A percentile compares a stretch with the other conserved stretches of the same genome.
These are phyloP conservation scores for Meloidogyne exigua DNA, from an alignment of 1,140 invertebrate species.

Conservation along the genomic window DNA sequence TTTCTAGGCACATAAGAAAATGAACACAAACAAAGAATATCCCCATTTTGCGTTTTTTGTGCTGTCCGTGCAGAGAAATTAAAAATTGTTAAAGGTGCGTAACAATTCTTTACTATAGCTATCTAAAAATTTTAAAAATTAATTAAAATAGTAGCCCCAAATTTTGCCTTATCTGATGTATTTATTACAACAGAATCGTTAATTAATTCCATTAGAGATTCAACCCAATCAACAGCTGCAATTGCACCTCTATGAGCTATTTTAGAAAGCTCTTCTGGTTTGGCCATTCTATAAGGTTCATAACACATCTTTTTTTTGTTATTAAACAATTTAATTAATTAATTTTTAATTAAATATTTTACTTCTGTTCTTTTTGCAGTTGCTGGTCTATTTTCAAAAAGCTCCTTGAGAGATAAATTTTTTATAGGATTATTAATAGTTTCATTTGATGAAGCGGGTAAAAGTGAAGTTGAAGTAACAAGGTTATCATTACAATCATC, in stretches of 20 bases:
- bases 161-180: slow-evolving; percentile 55
- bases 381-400: slow-evolving; percentile 60
- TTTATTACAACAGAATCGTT: slow-evolving; percentile 49
- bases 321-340: slow-evolving; percentile 6
- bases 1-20: slow-evolving; percentile 59
- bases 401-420: slow-evolving; percentile 53
- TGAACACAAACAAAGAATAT: slow-evolving; percentile 58
- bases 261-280: slow-evolving; percentile 53
- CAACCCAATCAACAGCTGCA: slow-evolving; percentile 63
- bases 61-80: slow-evolving; percentile 62
- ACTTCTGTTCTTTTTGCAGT: slow-evolving; percentile 50
- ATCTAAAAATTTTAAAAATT: slow-evolving; percentile 27
- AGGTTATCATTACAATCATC: background rate
- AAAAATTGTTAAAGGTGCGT: slow-evolving; percentile 62
- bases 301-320: slow-evolving; percentile 64
- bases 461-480: background rate
- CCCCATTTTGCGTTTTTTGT: slow-evolving; percentile 62
- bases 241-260: slow-evolving; percentile 62
- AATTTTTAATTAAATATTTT: background rate
- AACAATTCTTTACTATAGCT: slow-evolving; percentile 57
- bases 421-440: background rate
- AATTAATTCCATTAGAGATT: slow-evolving; percentile 54
- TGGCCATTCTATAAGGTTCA: slow-evolving; percentile 60
- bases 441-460: background rate
- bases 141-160: background rate